Conservation (phyloP, 2,113 vertebrate genomes). For the Pelecanus crispus region DNA sequence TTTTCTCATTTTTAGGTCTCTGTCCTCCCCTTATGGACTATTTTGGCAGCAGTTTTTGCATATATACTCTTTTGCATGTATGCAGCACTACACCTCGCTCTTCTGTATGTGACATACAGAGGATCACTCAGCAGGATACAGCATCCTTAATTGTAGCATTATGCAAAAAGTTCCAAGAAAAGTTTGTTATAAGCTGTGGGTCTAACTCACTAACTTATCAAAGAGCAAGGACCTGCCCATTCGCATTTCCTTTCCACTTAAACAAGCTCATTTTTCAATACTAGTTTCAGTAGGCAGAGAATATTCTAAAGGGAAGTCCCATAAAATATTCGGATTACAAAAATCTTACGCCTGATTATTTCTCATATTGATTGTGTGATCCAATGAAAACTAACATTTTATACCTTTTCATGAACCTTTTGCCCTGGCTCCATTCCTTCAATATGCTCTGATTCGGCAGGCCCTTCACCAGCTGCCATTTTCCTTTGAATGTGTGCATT, state of each 20-base stretch:
- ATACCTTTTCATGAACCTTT: conserved; percentile 93
- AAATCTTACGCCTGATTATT: not conserved
- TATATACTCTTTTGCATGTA: not conserved
- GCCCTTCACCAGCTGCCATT: conserved; percentile 88
- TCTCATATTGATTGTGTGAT: not conserved
- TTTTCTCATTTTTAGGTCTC: not conserved
- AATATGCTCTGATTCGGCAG: conserved; percentile 82
- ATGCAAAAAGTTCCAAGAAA: not conserved
- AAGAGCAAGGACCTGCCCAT: not conserved
- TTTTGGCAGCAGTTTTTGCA: not conserved
- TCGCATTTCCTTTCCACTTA: not conserved
- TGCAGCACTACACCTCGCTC: not conserved
- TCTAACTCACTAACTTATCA: not conserved
- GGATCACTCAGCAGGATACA: not conserved
- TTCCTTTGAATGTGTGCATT: conserved; percentile 98
- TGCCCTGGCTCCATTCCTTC: conserved; percentile 88
- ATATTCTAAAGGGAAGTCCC: not conserved
- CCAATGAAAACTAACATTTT: not conserved
- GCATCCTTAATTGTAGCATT: not conserved
- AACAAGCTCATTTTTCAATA: not conserved
- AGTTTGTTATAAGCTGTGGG: not conserved
- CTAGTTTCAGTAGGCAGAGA: not conserved
- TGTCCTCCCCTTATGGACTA: not conserved
- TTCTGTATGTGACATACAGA: rapidly evolving
- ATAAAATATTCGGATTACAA: not conserved